phyloP scores from a whole-genome alignment of 2,113 vertebrate genomes.

The human (Homo sapiens) region DNA sequence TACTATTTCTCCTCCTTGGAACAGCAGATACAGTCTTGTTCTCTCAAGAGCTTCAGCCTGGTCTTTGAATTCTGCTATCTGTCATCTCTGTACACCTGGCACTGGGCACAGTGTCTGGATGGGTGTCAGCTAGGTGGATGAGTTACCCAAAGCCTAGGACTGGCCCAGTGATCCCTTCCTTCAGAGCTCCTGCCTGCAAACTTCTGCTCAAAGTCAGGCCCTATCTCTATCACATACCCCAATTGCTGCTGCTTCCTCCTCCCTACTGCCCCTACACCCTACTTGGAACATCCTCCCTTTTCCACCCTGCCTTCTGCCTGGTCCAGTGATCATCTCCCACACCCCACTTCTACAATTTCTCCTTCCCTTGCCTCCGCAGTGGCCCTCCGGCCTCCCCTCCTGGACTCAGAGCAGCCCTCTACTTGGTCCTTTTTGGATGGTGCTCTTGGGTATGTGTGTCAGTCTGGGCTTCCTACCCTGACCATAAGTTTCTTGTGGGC shows the following conservation, averaged over 20 bases:
- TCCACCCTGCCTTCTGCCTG: not conserved
- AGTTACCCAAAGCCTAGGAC: not conserved
- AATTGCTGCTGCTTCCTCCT: not conserved
- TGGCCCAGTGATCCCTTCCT: not conserved
- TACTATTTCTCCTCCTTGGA: not conserved
- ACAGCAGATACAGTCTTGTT: slow-evolving; percentile 11
- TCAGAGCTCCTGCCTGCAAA: not conserved
- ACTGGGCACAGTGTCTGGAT: not conserved
- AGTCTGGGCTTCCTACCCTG: not conserved
- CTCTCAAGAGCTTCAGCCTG: not conserved
- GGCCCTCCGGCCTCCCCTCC: not conserved
- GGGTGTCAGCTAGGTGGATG: not conserved
- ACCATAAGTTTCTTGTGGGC: not conserved
- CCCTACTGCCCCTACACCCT: rapidly evolving
- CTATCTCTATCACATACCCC: not conserved
- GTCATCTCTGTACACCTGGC: not conserved
- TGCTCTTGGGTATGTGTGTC: not conserved
- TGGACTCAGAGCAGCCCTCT: not conserved
- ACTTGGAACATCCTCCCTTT: rapidly evolving
- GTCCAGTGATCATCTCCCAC: rapidly evolving
- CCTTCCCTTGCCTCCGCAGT: not conserved
- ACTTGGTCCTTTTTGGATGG: too few relatives aligned
- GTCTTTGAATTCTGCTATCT: not conserved
- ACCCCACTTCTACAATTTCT: rapidly evolving
- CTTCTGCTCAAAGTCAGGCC: not conserved